Percentiles rank a stretch among this genome's conserved stretches.
Conservation (phyloP, 2,888 invertebrate species). For the Eubasilissa splendida region DNA sequence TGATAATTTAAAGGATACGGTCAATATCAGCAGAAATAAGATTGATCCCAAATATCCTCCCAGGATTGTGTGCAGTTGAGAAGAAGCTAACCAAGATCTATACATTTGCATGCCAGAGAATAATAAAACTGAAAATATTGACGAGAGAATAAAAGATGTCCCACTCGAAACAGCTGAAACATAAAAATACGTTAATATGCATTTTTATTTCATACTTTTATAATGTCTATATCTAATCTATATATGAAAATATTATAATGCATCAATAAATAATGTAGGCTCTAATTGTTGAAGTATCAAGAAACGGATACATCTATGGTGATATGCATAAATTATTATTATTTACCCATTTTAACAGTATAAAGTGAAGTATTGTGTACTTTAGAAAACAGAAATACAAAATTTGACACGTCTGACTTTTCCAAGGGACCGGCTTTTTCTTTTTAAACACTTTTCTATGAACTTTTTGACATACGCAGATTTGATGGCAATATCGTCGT, state of each 20-base stretch:
- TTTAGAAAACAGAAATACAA: conserved; percentile 12
- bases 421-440: conserved; percentile 20
- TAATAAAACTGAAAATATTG: conserved; percentile 85
- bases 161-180: conserved; percentile 81
- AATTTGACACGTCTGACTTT: conserved; percentile 18
- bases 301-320: not conserved
- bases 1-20: conserved; percentile 77
- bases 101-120: conserved; percentile 96
- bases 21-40: conserved; percentile 88
- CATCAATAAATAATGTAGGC: not conserved
- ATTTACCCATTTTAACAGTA: conserved; percentile 5
- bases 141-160: conserved; percentile 84
- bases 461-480: conserved; percentile 4
- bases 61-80: conserved; percentile 87
- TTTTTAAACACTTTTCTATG: conserved; percentile 3
- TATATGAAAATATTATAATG: not conserved
- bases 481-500: not conserved
- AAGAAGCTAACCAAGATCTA: conserved; percentile 83
- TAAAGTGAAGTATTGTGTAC: not conserved
- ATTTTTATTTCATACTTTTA: not conserved
- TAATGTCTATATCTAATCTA: not conserved
- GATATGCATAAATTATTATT: not conserved
- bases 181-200: not conserved
- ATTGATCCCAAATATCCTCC: conserved; percentile 92
- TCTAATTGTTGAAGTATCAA: too few species aligned